Conservation (phyloP, 1,140 invertebrate species). For the Drosophila erecta region DNA sequence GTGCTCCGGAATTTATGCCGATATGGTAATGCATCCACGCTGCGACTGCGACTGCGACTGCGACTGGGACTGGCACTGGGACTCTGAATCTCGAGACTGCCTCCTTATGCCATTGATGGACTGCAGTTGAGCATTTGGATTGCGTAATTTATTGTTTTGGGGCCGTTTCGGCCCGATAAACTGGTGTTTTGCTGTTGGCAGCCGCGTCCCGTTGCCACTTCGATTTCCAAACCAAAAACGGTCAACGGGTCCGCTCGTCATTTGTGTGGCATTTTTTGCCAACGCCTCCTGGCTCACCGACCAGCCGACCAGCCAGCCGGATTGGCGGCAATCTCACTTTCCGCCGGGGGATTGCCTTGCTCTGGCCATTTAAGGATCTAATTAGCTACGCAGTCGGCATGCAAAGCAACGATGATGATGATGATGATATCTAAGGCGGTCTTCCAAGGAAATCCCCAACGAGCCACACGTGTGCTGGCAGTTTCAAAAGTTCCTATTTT, state of each 20-base stretch:
- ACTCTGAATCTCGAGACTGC: constrained; percentile 52
- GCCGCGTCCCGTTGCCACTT: constrained; percentile 12
- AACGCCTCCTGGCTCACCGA: constrained; percentile 55
- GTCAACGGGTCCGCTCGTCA: constrained; percentile 48
- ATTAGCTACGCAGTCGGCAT: constrained; percentile 78
- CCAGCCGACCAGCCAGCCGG: too few species aligned
- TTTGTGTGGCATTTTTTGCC: constrained; percentile 71
- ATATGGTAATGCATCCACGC: constrained; percentile 80
- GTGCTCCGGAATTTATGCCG: constrained; percentile 84
- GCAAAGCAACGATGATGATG: constrained; percentile 45
- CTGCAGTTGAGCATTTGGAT: constrained; percentile 84
- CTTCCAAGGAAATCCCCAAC: constrained; percentile 21
- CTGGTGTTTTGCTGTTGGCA: constrained; percentile 67
- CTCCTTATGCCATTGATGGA: constrained; percentile 84
- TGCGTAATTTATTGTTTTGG: constrained; percentile 84
- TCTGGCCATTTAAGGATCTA: constrained; percentile 70
- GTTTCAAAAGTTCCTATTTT: neutral
- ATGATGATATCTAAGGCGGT: constrained; percentile 18
- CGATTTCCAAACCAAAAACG: constrained; percentile 58
- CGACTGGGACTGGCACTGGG: constrained; percentile 21
- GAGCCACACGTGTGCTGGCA: constrained; percentile 21
- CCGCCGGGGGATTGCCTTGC: constrained; percentile 55
- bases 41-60: constrained; percentile 34
- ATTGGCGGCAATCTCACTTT: constrained; percentile 66
- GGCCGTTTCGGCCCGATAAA: constrained; percentile 74